Percentiles rank a stretch among this genome's conserved stretches.
Evolutionary conservation across 2,888 invertebrate species (phyloP).

Genomic region (Tribolium freemani): DNA sequence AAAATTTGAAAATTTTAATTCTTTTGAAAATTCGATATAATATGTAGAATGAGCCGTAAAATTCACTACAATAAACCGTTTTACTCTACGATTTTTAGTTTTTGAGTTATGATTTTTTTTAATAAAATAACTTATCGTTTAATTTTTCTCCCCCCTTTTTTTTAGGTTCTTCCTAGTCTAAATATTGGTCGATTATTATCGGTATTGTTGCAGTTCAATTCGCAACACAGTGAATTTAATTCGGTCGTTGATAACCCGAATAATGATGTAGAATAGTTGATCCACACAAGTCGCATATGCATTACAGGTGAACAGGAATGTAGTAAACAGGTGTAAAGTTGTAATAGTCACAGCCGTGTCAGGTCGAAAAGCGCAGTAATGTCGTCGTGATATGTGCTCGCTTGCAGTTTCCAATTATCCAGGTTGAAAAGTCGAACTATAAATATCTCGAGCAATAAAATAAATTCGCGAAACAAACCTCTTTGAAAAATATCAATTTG

Average conservation of each 20-base stretch:
- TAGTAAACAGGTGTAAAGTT: slow-evolving; percentile 7
- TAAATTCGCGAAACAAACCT: slow-evolving; percentile 36
- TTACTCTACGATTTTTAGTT: too few species aligned
- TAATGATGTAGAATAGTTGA: neutral
- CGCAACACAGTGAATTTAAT: neutral
- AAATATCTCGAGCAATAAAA: slow-evolving; percentile 31
- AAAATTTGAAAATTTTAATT: too few species aligned
- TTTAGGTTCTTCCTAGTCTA: too few species aligned
- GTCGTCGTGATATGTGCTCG: slow-evolving; percentile 13
- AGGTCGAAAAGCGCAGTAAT: slow-evolving; percentile 14
- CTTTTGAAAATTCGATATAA: too few species aligned
- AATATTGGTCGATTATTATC: too few species aligned
- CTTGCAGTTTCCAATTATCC: slow-evolving; percentile 31
- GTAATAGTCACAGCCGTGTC: slow-evolving; percentile 20
- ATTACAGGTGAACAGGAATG: neutral
- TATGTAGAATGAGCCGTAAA: too few species aligned
- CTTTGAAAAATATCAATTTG: slow-evolving; percentile 48
- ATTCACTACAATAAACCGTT: too few species aligned
- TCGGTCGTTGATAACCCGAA: neutral
- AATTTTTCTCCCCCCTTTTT: too few species aligned
- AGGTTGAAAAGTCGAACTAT: slow-evolving; percentile 12
- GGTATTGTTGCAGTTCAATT: too few species aligned
- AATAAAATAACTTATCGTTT: too few species aligned
- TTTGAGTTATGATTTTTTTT: too few species aligned
- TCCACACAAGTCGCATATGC: neutral